A percentile compares a stretch with the other conserved stretches of the same genome.
phyloP scores from a whole-genome alignment of 2,113 vertebrate genomes.

The Carettochelys insculpta region DNA sequence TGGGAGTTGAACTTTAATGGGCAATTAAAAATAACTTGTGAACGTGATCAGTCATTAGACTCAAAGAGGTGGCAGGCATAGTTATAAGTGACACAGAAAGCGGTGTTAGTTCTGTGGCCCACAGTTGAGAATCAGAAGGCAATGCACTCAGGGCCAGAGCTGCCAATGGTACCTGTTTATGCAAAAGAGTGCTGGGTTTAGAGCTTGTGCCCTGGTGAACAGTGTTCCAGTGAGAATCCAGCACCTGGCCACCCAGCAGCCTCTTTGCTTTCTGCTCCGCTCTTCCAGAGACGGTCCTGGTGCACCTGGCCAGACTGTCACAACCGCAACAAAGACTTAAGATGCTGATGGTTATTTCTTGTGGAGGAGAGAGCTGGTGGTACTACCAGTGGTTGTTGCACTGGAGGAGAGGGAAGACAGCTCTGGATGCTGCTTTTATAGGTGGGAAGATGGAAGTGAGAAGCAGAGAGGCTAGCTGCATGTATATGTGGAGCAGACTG shows the following conservation, averaged over 20 bases:
- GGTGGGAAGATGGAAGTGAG: not conserved
- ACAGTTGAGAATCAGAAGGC: not conserved
- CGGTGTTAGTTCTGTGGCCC: not conserved
- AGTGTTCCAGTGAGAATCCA: not conserved
- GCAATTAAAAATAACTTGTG: not conserved
- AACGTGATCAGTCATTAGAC: not conserved
- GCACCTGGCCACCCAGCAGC: not conserved
- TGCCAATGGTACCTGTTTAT: not conserved
- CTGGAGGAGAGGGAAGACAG: not conserved
- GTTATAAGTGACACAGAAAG: not conserved
- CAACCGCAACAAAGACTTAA: not conserved
- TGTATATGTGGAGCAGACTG: too few species aligned
- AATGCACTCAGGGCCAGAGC: not conserved
- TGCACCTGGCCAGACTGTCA: not conserved
- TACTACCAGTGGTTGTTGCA: not conserved
- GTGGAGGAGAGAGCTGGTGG: not conserved
- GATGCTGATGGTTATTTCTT: not conserved
- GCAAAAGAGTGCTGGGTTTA: not conserved
- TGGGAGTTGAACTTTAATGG: not conserved
- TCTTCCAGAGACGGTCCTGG: not conserved
- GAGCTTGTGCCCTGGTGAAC: not conserved
- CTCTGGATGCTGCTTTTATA: not conserved
- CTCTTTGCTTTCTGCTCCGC: not conserved
- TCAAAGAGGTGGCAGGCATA: not conserved
- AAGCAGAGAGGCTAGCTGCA: not conserved